phyloP scores from a whole-genome alignment of 1,140 invertebrate species.

The Platorchestia sp. region DNA sequence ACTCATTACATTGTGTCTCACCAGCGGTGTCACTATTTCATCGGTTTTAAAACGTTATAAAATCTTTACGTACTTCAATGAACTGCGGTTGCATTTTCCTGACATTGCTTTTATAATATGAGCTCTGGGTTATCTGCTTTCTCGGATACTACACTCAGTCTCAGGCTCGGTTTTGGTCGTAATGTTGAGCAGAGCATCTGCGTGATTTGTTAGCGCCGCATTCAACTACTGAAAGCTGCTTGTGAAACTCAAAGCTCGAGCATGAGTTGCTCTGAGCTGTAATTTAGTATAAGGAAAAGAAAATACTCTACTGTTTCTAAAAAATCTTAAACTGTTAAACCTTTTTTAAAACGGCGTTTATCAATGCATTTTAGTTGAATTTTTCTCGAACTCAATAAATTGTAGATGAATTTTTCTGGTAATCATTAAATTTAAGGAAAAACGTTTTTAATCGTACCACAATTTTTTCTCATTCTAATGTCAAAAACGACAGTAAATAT shows the following conservation, averaged over 20 bases:
- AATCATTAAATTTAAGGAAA: too few relatives aligned
- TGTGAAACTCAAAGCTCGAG: background rate
- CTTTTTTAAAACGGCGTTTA: too few relatives aligned
- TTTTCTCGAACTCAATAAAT: too few relatives aligned
- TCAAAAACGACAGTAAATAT: background rate
- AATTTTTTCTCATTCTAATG: background rate
- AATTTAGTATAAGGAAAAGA: background rate
- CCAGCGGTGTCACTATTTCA: background rate
- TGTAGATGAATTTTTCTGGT: too few relatives aligned
- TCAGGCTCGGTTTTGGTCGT: background rate
- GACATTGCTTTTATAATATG: background rate
- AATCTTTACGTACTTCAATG: background rate
- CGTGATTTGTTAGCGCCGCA: background rate
- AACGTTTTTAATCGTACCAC: too few relatives aligned
- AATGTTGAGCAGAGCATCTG: background rate
- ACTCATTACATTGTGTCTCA: background rate
- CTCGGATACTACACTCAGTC: background rate
- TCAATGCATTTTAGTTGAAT: too few relatives aligned
- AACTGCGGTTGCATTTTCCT: background rate
- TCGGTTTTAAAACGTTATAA: background rate
- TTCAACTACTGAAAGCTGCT: background rate
- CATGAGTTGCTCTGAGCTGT: background rate
- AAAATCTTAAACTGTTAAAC: background rate
- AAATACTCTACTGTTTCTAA: background rate
- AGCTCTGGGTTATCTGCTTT: background rate